phyloP scores from a whole-genome alignment of 2,888 invertebrate genomes.

The Creontiades dilutus region DNA sequence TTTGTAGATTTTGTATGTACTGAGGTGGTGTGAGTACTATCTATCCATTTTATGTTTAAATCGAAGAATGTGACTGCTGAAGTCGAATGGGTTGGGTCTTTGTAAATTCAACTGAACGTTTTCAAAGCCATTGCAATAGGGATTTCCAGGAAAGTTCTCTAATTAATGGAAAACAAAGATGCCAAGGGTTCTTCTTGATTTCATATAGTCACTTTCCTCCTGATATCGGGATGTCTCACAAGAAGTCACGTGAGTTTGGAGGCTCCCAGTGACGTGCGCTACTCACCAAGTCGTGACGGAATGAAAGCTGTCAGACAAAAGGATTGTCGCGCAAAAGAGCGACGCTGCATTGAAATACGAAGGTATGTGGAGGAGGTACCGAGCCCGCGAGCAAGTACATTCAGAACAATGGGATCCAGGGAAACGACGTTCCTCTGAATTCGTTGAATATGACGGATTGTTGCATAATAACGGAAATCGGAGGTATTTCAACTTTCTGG shows the following conservation, averaged over 20 bases:
- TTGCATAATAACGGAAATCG: background rate
- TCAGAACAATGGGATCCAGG: background rate
- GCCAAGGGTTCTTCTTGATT: background rate
- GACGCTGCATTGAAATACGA: slow-evolving; percentile 5
- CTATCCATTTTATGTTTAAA: too few species aligned
- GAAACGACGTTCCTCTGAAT: background rate
- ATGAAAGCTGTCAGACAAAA: slow-evolving; percentile 9
- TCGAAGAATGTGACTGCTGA: too few species aligned
- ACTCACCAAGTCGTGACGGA: slow-evolving; percentile 2
- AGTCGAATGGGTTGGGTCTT: too few species aligned
- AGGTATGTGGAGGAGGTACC: background rate
- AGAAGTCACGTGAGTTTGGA: background rate
- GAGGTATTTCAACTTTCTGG: background rate
- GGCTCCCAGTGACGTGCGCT: background rate
- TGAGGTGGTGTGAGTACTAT: too few species aligned
- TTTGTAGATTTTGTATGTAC: too few species aligned
- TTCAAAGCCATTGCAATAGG: too few species aligned
- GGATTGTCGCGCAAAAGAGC: slow-evolving; percentile 10
- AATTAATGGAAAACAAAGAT: background rate
- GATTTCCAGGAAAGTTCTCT: too few species aligned
- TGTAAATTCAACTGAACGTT: too few species aligned
- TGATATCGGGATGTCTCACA: background rate
- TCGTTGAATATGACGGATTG: background rate
- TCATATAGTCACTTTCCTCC: slow-evolving; percentile 2
- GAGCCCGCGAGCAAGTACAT: background rate